Evolutionary conservation across 2,113 vertebrate genomes (phyloP).

Genomic region (Aptenodytes forsteri): DNA sequence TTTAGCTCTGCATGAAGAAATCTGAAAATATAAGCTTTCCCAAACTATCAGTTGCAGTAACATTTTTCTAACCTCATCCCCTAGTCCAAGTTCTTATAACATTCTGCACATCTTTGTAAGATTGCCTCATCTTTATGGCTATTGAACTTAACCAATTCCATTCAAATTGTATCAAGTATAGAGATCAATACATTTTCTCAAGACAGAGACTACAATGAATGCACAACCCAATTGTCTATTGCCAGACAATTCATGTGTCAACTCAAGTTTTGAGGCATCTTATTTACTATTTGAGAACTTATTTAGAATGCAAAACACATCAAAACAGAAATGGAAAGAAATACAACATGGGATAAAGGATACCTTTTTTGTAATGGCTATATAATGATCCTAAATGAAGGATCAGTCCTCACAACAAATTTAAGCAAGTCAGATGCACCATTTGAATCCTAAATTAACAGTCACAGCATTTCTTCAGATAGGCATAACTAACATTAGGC

Average conservation of each 20-base stretch:
- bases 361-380: neutral
- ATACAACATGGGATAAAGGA: neutral
- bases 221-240: neutral
- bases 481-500: neutral
- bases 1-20: neutral
- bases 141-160: neutral
- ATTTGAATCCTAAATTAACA: neutral
- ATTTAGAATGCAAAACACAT: neutral
- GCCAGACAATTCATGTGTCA: neutral
- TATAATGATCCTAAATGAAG: neutral
- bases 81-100: neutral
- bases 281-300: neutral
- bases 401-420: neutral
- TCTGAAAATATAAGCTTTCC: neutral
- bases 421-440: neutral
- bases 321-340: neutral
- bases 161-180: neutral
- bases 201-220: neutral
- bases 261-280: neutral
- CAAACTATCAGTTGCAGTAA: neutral
- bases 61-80: neutral
- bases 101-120: neutral
- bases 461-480: neutral
- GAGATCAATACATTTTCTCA: neutral
- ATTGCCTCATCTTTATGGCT: neutral